Evolutionary conservation across 2,113 vertebrate species (phyloP).

Genomic region (Oncorhynchus gorbuscha): DNA sequence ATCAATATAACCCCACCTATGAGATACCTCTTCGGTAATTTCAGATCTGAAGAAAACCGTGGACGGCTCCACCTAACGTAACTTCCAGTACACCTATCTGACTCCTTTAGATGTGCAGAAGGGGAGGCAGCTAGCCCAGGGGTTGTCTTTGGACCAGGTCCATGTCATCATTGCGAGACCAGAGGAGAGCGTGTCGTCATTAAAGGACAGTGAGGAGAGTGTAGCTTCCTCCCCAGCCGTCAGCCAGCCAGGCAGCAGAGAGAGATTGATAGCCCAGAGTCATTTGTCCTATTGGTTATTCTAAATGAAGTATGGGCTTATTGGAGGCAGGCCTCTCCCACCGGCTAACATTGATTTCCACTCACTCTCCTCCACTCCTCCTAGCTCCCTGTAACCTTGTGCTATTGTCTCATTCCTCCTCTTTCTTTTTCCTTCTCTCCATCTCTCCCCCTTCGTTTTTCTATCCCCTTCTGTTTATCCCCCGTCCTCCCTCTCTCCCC

Average conservation of each 20-base stretch:
- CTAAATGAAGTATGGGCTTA: constrained; percentile 69
- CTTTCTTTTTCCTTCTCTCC: constrained; percentile 23
- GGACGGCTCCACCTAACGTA: no score
- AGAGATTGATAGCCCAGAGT: constrained; percentile 65
- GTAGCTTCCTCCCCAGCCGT: constrained; percentile 35
- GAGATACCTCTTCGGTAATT: no score
- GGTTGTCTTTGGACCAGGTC: background rate
- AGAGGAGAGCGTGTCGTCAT: constrained; percentile 25
- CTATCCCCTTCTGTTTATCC: constrained; percentile 15
- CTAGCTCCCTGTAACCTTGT: constrained; percentile 59
- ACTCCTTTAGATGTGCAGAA: no score
- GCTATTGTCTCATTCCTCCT: constrained; percentile 24
- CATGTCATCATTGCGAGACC: background rate
- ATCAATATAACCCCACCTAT: background rate
- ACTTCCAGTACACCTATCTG: no score
- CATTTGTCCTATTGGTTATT: constrained; percentile 69
- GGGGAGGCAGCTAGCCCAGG: no score
- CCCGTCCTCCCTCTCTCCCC: no score
- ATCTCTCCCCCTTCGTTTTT: constrained; percentile 26
- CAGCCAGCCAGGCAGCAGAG: constrained; percentile 41
- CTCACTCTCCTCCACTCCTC: constrained; percentile 41
- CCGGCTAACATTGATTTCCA: constrained; percentile 71
- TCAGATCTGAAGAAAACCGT: no score
- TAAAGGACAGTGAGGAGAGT: constrained; percentile 14
- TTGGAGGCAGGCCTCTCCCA: constrained; percentile 53